These are phyloP conservation scores for Spinibarbus caldwelli DNA, from an alignment of 2,797 vertebrate genomes.

Conservation along the genomic window DNA sequence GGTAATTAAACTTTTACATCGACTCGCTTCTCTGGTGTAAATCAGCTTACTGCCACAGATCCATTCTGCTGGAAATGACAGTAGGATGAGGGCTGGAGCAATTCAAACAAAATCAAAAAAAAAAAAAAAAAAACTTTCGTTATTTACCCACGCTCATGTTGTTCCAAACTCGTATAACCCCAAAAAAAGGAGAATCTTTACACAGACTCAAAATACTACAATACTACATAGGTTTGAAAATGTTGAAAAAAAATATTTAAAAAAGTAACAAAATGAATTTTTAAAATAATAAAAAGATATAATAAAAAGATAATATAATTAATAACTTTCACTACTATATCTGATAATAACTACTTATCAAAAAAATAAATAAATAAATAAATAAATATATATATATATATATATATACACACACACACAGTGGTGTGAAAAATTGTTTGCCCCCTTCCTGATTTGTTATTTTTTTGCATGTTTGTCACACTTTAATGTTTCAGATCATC, in stretches of 20 bases:
- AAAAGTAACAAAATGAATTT: not conserved
- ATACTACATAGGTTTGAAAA: not conserved
- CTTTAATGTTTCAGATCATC: no score
- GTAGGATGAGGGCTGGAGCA: not conserved
- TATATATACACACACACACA: no score
- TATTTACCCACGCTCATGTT: not conserved
- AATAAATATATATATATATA: no score
- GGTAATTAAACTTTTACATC: slow-evolving; percentile 67
- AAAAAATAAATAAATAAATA: no score
- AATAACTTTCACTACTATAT: no score
- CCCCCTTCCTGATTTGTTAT: no score
- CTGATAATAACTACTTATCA: no score
- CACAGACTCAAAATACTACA: not conserved
- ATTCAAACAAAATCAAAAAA: not conserved
- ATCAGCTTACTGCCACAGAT: slow-evolving; percentile 63
- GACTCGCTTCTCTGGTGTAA: slow-evolving; percentile 62
- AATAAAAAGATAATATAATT: no score
- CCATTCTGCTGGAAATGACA: slow-evolving; percentile 10
- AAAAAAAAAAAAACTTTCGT: not conserved
- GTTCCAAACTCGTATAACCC: not conserved
- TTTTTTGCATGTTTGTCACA: no score
- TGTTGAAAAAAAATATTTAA: not conserved
- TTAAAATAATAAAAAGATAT: not conserved
- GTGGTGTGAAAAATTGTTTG: no score
- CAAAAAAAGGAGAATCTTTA: not conserved